Evolutionary conservation across 2,113 vertebrate species (phyloP), one percentile per base, ranked within the genome.

Genomic region (Lota lota): DNA sequence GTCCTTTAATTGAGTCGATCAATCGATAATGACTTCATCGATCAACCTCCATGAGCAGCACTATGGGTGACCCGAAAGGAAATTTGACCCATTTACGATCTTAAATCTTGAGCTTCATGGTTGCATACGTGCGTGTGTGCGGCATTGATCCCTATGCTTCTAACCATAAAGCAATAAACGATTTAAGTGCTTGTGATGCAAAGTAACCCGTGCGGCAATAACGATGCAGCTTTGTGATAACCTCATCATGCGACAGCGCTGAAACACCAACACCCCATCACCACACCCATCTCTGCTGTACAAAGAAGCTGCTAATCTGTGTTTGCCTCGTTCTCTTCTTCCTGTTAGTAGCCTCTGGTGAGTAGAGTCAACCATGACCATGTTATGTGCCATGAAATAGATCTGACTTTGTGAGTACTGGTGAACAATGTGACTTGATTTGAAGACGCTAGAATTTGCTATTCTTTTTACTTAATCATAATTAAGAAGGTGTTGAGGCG

Each of bases 111-210:
- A 70, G 82, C 83, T 87, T 88, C 72, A 81, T 80, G 83, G 84
- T 88, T 82, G 74, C 60, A n/a, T 56, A 56, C 53, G 51, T 56
- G 61, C 77, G 74, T 81, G 70, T 79, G 76, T 80, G 79, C 78
- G 83, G 83, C 77, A 80, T 84, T 61, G 69, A 81, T 71, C 78
- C 77, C 67, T 67, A 74, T 79, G 86, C 89, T 90, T 88, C 79
- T 79, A 78, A 84, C 83, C 89, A 87, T 88, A 86, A 89, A 91
- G 88, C 87, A 91, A 90, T 90, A 89, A 47, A 88, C 18, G 71
- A 86, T 89, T 86, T 80, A 78, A 85, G 79, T 80, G 83, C 83
- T 89, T 80, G 80, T 87, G 74, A 87, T 70, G 70, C 85, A 84
- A 87, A 77, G 81, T 88, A 74, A 88, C 80, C 80, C 65, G 76